A percentile compares a stretch with the other conserved stretches of the same genome.
phyloP scores from a whole-genome alignment of 2,888 invertebrate genomes.

The Drosophila kokeensis region DNA sequence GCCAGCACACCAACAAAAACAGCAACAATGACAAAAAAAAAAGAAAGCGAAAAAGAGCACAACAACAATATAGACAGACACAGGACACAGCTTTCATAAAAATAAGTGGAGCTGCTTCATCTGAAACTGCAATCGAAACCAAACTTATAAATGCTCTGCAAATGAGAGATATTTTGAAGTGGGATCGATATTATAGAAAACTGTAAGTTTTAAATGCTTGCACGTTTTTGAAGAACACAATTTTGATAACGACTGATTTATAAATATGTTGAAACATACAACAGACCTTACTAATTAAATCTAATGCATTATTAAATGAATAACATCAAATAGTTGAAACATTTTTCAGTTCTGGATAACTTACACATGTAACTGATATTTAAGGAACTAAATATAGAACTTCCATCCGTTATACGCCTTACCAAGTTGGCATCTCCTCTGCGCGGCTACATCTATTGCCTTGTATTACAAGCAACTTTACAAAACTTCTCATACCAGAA shows the following conservation, averaged over 20 bases:
- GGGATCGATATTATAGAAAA: background rate
- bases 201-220: background rate
- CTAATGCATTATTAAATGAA: background rate
- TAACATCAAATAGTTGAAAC: background rate
- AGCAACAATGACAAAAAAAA: slow-evolving; percentile 10
- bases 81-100: slow-evolving; percentile 57
- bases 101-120: slow-evolving; percentile 58
- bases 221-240: background rate
- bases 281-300: accelerated
- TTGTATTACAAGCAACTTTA: background rate
- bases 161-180: background rate
- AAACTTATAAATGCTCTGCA: slow-evolving; percentile 30
- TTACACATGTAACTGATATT: background rate
- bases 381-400: background rate
- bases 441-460: background rate
- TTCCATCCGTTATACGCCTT: background rate
- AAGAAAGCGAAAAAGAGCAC: slow-evolving; percentile 10
- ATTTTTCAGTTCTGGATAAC: background rate
- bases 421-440: background rate
- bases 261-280: background rate
- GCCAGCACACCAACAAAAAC: slow-evolving; percentile 53
- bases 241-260: background rate
- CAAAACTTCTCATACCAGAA: background rate
- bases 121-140: background rate
- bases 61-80: slow-evolving; percentile 12